Conservation (phyloP, 2,888 invertebrate species). For the Tridacna crocea region DNA sequence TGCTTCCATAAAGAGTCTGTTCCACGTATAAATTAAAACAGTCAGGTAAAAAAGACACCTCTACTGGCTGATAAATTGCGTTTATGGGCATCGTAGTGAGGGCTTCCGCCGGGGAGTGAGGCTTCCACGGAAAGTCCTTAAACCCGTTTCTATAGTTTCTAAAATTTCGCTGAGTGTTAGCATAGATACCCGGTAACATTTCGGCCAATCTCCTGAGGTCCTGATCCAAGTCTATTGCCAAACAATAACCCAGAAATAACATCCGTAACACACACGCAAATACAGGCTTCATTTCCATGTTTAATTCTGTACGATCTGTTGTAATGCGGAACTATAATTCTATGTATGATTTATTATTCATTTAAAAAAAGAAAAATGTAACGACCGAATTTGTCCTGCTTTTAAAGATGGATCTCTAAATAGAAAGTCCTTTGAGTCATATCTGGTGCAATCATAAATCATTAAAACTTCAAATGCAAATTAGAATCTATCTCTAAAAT, state of each 20-base stretch:
- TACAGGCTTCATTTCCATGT: slow-evolving; percentile 4
- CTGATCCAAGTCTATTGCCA: slow-evolving; percentile 49
- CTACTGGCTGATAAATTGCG: slow-evolving; percentile 65
- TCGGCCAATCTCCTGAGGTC: slow-evolving; percentile 60
- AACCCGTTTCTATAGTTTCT: slow-evolving; percentile 37
- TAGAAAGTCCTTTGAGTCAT: no score
- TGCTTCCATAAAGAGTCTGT: slow-evolving; percentile 62
- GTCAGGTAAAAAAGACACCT: slow-evolving; percentile 63
- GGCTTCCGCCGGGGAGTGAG: slow-evolving; percentile 31
- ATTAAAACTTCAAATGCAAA: no score
- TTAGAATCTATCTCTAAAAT: neutral
- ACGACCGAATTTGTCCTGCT: no score
- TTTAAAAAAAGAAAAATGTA: no score
- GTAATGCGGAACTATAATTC: neutral
- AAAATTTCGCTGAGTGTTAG: slow-evolving; percentile 52
- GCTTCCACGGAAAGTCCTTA: slow-evolving; percentile 42
- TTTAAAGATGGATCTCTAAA: no score
- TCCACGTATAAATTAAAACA: slow-evolving; percentile 70
- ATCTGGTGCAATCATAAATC: no score
- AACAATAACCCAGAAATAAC: slow-evolving; percentile 28
- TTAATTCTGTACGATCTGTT: neutral
- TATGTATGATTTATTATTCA: no score
- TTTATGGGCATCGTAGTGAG: slow-evolving; percentile 52
- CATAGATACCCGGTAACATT: slow-evolving; percentile 65
- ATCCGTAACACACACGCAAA: slow-evolving; percentile 2